Conservation (phyloP, 2,113 vertebrate species). For the Colaptes auratus region DNA sequence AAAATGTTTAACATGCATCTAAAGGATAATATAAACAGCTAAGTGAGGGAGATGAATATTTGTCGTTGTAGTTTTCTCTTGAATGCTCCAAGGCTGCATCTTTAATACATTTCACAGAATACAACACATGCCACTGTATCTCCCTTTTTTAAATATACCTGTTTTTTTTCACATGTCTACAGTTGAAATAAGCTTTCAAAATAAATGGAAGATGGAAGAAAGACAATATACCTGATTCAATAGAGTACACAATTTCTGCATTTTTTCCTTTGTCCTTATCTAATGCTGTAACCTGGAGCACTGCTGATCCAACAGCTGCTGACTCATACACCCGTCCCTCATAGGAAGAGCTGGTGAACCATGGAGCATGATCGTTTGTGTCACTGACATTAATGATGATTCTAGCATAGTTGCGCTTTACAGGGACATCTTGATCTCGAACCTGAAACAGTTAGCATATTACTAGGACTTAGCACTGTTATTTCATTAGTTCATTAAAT, state of each 20-base stretch:
- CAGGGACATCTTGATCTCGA: slow-evolving; percentile 95
- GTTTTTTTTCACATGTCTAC: neutral
- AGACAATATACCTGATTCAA: slow-evolving; percentile 89
- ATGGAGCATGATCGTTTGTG: slow-evolving; percentile 92
- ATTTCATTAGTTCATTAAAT: neutral
- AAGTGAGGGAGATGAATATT: neutral
- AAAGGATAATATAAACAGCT: neutral
- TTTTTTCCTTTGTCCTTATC: slow-evolving; percentile 95
- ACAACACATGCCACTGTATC: neutral
- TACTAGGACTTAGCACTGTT: neutral
- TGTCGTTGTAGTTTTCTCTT: neutral
- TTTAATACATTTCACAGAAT: neutral
- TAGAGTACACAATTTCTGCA: slow-evolving; percentile 90
- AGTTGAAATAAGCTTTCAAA: neutral
- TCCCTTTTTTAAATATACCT: neutral
- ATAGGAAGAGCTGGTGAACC: slow-evolving; percentile 91
- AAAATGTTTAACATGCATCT: neutral
- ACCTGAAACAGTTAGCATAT: slow-evolving; percentile 79
- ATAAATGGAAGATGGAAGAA: neutral
- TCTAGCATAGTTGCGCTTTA: slow-evolving; percentile 93
- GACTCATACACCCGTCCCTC: slow-evolving; percentile 91
- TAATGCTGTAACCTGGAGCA: slow-evolving; percentile 90
- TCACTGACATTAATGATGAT: slow-evolving; percentile 89
- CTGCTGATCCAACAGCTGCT: slow-evolving; percentile 87
- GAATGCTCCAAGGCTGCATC: neutral